A percentile compares a stretch with the other conserved stretches of the same genome.
These are phyloP conservation scores for Poecilia gillii DNA, from an alignment of 2,797 vertebrate species.

Conservation along the genomic window DNA sequence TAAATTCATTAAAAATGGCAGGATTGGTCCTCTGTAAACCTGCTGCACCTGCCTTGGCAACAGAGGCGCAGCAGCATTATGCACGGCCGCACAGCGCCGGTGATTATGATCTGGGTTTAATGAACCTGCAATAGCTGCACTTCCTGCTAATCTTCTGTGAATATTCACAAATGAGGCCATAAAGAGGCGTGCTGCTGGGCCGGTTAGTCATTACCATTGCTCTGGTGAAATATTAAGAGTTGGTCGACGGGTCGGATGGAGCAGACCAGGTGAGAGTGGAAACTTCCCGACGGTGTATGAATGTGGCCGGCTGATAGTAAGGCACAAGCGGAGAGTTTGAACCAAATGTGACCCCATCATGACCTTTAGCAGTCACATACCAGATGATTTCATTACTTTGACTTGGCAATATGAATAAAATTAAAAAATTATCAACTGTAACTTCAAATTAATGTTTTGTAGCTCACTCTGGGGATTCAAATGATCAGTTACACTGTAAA, in stretches of 20 bases:
- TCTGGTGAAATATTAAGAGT: slow-evolving; percentile 69
- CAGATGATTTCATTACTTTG: neutral
- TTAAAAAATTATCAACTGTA: neutral
- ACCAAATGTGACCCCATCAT: neutral
- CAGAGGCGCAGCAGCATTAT: slow-evolving; percentile 37
- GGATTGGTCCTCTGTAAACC: slow-evolving; percentile 26
- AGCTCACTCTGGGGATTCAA: neutral
- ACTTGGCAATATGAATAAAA: neutral
- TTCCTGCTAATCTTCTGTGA: slow-evolving; percentile 61
- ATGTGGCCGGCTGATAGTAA: slow-evolving; percentile 9
- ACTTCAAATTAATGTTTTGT: neutral
- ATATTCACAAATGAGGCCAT: slow-evolving; percentile 63
- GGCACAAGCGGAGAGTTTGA: neutral
- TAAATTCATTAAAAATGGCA: no score
- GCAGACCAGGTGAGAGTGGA: slow-evolving; percentile 58
- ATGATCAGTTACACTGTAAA: no score
- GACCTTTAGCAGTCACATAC: neutral
- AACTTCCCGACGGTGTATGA: slow-evolving; percentile 58
- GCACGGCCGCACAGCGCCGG: neutral
- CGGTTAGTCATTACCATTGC: slow-evolving; percentile 75
- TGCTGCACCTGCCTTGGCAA: slow-evolving; percentile 61
- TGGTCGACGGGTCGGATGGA: slow-evolving; percentile 7
- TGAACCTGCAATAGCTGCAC: slow-evolving; percentile 39
- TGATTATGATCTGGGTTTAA: slow-evolving; percentile 59
- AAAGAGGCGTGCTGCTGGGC: slow-evolving; percentile 42